phyloP scores from a whole-genome alignment of 2,888 invertebrate species.

The Dynastes grantii region DNA sequence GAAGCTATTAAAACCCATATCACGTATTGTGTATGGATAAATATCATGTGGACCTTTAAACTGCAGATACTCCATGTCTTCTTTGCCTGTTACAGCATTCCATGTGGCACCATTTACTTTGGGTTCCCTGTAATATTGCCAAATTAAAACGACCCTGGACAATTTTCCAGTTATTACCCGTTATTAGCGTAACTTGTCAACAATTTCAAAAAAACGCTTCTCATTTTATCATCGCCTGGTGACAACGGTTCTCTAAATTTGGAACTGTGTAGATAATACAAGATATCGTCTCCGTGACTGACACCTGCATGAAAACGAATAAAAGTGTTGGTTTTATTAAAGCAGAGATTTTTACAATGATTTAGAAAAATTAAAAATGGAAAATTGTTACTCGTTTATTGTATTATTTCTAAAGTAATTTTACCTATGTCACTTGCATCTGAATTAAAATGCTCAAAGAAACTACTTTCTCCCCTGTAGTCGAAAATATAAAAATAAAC shows the following conservation, averaged over 20 bases:
- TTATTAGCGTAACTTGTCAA: conserved; percentile 38
- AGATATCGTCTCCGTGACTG: conserved; percentile 48
- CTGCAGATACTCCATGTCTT: conserved; percentile 20
- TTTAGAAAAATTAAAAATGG: no score
- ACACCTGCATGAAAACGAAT: neutral
- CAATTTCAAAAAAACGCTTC: conserved; percentile 32
- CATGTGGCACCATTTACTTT: neutral
- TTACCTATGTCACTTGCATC: conserved; percentile 28
- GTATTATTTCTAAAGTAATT: neutral
- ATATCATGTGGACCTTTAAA: conserved; percentile 27
- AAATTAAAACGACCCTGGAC: neutral
- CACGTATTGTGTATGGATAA: neutral
- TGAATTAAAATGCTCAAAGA: conserved; percentile 14
- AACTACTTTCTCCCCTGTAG: conserved; percentile 45
- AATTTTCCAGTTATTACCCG: conserved; percentile 15
- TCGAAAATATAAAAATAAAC: conserved; percentile 72
- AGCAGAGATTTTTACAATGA: no score
- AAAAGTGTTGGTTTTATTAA: neutral
- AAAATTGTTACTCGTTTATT: no score
- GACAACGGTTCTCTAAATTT: conserved; percentile 18
- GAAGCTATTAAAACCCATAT: conserved; percentile 36
- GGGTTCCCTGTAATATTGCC: conserved; percentile 12
- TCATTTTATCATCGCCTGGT: conserved; percentile 41
- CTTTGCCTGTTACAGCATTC: neutral
- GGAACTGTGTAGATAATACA: conserved; percentile 31